phyloP scores from a whole-genome alignment of 2,797 vertebrate genomes.

The Limnodromus scolopaceus region DNA sequence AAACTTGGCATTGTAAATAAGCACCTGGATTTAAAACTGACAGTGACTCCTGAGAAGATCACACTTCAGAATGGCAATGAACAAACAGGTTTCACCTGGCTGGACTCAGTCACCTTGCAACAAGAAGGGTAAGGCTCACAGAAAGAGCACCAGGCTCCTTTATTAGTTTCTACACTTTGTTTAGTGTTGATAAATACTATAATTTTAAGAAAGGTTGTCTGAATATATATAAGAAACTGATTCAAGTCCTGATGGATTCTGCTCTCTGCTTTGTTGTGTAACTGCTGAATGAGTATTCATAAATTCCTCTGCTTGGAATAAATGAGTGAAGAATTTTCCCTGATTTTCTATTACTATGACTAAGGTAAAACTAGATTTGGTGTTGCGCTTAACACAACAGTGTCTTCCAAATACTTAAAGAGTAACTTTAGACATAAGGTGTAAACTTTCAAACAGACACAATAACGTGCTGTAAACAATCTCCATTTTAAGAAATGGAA shows the following conservation, averaged over 20 bases:
- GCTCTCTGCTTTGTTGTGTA: background rate
- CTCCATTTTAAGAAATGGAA: background rate
- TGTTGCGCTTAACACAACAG: background rate
- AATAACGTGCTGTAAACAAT: background rate
- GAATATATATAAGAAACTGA: background rate
- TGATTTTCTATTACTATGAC: background rate
- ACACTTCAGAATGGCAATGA: slow-evolving; percentile 75
- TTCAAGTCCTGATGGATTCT: background rate
- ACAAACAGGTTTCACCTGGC: slow-evolving; percentile 81
- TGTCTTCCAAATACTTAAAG: background rate
- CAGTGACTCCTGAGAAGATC: slow-evolving; percentile 85
- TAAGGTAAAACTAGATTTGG: background rate
- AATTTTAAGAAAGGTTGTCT: background rate
- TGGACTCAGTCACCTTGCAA: slow-evolving; percentile 77
- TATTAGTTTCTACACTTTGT: background rate
- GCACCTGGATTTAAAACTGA: slow-evolving; percentile 80
- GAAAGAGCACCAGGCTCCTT: background rate
- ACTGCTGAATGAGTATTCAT: background rate
- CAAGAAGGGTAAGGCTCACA: slow-evolving; percentile 67
- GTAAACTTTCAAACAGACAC: background rate
- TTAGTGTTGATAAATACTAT: background rate
- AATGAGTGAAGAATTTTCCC: background rate
- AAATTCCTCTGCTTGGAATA: background rate
- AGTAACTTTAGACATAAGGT: background rate
- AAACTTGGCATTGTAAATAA: slow-evolving; percentile 84